Evolutionary conservation across 1,140 invertebrate genomes (phyloP).

Genomic region (Araneus ventricosus): DNA sequence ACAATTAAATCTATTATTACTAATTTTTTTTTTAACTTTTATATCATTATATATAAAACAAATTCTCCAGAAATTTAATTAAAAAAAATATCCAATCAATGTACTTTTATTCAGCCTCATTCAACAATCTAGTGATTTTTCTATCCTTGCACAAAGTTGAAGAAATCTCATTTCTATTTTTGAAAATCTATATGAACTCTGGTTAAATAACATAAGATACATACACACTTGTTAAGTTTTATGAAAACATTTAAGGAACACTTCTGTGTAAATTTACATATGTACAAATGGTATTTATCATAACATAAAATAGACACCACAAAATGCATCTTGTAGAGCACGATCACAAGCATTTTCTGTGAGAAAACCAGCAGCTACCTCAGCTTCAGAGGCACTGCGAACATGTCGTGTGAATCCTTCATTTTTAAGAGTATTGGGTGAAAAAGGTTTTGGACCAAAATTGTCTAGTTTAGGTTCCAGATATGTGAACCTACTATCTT

Average conservation of each 20-base stretch:
- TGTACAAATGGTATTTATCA: constrained; percentile 8
- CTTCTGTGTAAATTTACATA: not conserved
- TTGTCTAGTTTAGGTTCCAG: constrained; percentile 82
- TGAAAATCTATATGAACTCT: no score
- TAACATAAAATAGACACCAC: constrained; percentile 86
- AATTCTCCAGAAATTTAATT: no score
- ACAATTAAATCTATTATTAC: no score
- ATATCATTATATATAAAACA: no score
- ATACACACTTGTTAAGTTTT: no score
- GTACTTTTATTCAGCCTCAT: no score
- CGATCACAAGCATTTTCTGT: constrained; percentile 90
- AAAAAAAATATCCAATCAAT: no score
- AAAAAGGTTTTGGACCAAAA: constrained; percentile 88
- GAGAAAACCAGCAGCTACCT: constrained; percentile 93
- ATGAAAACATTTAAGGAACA: not conserved
- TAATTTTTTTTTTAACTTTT: no score
- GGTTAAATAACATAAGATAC: no score
- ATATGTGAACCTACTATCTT: constrained; percentile 88
- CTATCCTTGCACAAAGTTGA: no score
- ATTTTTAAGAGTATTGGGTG: constrained; percentile 83
- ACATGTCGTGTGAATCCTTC: constrained; percentile 90
- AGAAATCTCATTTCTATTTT: no score
- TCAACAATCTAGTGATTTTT: no score
- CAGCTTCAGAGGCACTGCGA: constrained; percentile 85
- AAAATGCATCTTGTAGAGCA: constrained; percentile 93